A percentile compares a stretch with the other conserved stretches of the same genome.
These are phyloP conservation scores for Monopterus albus DNA, from an alignment of 2,113 vertebrate genomes.

Conservation along the genomic window DNA sequence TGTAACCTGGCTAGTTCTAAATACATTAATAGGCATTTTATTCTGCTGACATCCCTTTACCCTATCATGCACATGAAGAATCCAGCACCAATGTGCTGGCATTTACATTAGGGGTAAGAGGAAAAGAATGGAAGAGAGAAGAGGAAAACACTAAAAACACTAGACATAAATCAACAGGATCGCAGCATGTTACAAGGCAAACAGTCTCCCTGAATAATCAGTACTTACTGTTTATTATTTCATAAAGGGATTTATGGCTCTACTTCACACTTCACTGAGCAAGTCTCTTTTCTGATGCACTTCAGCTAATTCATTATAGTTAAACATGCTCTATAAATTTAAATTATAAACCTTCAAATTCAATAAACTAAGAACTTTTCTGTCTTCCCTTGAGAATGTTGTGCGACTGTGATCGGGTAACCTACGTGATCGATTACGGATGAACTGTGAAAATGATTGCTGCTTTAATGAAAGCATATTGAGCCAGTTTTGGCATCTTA, in stretches of 20 bases:
- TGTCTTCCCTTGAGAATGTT: conserved; percentile 53
- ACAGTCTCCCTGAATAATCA: conserved; percentile 28
- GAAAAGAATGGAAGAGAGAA: not conserved
- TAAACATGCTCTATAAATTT: conserved; percentile 41
- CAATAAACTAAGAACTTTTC: conserved; percentile 29
- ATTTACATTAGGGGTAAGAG: not conserved
- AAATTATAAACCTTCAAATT: conserved; percentile 31
- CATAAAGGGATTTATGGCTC: conserved; percentile 38
- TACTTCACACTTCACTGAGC: conserved; percentile 44
- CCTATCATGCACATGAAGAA: not conserved
- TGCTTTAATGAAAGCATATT: conserved; percentile 65
- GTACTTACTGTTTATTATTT: conserved; percentile 50
- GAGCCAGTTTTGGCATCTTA: conserved; percentile 53
- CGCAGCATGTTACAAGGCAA: conserved; percentile 13
- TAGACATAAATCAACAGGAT: conserved; percentile 34
- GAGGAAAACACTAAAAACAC: conserved; percentile 9
- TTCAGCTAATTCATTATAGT: conserved; percentile 42
- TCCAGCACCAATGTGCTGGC: not conserved
- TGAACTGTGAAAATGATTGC: conserved; percentile 71
- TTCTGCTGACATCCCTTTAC: not conserved
- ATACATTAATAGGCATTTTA: not conserved
- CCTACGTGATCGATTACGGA: conserved; percentile 62
- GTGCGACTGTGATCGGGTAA: conserved; percentile 66
- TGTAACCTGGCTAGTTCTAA: not conserved
- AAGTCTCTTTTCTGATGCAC: conserved; percentile 12